Evolutionary conservation across 2,113 vertebrate species (phyloP), one percentile per base, ranked within the genome.

Genomic region (Thomomys bottae): DNA sequence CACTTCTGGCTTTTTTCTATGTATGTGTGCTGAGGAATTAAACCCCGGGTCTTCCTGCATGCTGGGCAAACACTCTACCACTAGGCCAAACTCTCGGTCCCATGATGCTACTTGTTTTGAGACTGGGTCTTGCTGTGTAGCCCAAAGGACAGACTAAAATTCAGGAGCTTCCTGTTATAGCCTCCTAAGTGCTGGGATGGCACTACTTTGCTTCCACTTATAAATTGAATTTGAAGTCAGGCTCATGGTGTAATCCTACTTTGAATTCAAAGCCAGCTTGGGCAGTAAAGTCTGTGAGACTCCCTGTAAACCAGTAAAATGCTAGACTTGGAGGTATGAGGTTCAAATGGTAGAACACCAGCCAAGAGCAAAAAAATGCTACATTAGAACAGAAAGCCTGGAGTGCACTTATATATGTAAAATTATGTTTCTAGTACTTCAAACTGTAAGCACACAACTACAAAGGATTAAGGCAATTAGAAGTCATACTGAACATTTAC

Each of bases 361-460:
- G 49, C 49, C 49, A 54, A 54, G 49, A 54, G 49, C 49, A 54
- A 54, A 54, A 54, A 17, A 17, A n/a, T n/a, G 49, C 49, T 54
- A 54, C 14, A 54, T 54, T 54, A 49, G 45, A 49, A 49, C 45
- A 49, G 2, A 15, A 54, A 54, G 49, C 49, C 49, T 15, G 14
- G 49, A 54, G 49, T 54, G 49, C 49, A 54, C 49, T 49, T 49
- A 78, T 87, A 32, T 75, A 91, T 9, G 11, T 90, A 40, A 90
- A 85, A 63, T 61, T 88, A 38, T 32, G 40, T 71, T 92, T 49
- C 82, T 54, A 83, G 67, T 11, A 91, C 87, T 91, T 91, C 63
- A 77, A 4, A 81, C 14, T 83, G 86, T 0, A 83, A 32, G 8
- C 30, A 89, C 10, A 84, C 0, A 73, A 28, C 77, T 63, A 68